phyloP scores from a whole-genome alignment of 2,888 invertebrate genomes.

The Ormyrus pomaceus region DNA sequence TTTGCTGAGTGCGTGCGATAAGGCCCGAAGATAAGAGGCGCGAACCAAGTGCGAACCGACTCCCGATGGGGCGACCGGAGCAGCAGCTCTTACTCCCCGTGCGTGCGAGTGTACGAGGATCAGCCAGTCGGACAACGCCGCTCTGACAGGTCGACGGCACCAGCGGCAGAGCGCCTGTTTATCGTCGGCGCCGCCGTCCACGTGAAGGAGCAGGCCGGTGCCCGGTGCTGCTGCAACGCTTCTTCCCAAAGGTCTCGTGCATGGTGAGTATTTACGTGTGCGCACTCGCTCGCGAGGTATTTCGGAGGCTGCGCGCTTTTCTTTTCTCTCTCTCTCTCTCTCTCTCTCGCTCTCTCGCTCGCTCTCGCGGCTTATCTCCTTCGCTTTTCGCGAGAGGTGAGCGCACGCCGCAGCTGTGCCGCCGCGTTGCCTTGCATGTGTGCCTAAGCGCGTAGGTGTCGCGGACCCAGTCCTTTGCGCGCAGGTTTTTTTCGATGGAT shows the following conservation, averaged over 20 bases:
- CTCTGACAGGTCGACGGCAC: conserved; percentile 48
- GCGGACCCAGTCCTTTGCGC: too few relatives aligned
- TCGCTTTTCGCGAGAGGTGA: conserved; percentile 9
- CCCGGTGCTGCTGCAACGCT: too few relatives aligned
- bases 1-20: conserved; percentile 28
- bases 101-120: conserved; percentile 5
- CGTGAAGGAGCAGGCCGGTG: conserved; percentile 3
- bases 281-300: neutral
- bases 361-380: neutral
- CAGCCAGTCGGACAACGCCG: conserved; percentile 15
- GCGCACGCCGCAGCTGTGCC: neutral
- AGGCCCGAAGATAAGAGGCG: too few relatives aligned
- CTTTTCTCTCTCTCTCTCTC: neutral
- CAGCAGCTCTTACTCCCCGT: neutral
- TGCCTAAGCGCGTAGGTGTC: neutral
- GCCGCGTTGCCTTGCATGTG: neutral
- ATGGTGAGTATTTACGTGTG: conserved; percentile 40
- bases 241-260: conserved; percentile 31
- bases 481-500: neutral
- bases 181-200: neutral
- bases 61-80: neutral
- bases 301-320: too few relatives aligned
- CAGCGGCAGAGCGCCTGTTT: neutral
- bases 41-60: too few relatives aligned
- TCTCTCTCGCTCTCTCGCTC: neutral